Conservation (phyloP, 2,113 vertebrate species). For the Brienomyrus brachyistius region DNA sequence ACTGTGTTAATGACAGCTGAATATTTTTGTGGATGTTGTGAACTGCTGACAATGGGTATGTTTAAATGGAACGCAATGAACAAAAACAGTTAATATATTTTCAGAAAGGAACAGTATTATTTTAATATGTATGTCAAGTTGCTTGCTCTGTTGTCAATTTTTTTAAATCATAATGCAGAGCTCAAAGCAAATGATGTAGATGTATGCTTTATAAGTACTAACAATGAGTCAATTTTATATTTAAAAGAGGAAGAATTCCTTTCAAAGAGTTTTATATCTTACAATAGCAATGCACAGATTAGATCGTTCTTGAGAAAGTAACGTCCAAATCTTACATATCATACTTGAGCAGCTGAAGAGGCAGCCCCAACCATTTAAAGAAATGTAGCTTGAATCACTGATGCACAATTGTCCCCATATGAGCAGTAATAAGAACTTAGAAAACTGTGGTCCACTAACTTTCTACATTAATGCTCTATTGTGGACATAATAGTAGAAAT, state of each 20-base stretch:
- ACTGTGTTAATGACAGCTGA: constrained; percentile 58
- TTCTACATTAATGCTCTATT: not conserved
- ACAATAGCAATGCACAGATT: constrained; percentile 17
- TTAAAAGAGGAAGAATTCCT: constrained; percentile 22
- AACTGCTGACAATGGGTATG: constrained; percentile 60
- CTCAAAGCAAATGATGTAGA: constrained; percentile 63
- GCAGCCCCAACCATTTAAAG: constrained; percentile 30
- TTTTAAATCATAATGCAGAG: constrained; percentile 58
- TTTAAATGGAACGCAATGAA: constrained; percentile 51
- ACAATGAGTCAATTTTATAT: constrained; percentile 33
- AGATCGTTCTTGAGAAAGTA: constrained; percentile 2
- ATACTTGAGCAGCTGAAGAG: constrained; percentile 7
- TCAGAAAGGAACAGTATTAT: constrained; percentile 69
- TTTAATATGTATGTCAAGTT: constrained; percentile 67
- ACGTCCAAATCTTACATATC: constrained; percentile 15
- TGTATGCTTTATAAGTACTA: constrained; percentile 74
- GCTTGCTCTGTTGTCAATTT: constrained; percentile 67
- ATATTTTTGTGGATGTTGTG: constrained; percentile 64
- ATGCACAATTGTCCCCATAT: constrained; percentile 34
- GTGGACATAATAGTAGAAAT: not conserved
- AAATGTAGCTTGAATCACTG: constrained; percentile 29
- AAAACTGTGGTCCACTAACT: not conserved
- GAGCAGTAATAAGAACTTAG: constrained; percentile 29
- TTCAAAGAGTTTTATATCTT: constrained; percentile 29
- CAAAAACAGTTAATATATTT: constrained; percentile 66